Evolutionary conservation across 2,797 vertebrate species (phyloP), one percentile per base, ranked within the genome.

Genomic region (Mormyrops attenuatus): DNA sequence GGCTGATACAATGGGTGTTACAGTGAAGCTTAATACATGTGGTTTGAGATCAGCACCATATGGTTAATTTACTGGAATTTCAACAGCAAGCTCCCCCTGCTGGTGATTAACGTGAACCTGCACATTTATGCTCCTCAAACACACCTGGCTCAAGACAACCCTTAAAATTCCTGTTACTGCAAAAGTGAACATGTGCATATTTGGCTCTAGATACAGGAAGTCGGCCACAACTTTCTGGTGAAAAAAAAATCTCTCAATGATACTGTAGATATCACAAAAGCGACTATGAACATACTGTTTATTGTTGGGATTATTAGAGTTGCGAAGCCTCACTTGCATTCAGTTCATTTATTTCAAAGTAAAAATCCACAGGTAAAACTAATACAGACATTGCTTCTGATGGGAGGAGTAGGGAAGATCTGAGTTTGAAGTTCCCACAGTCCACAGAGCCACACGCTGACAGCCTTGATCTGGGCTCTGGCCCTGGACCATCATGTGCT

Each of bases 401-500:
- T 38, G 53, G 50, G 84, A 44, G 22, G 69, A 55, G n/a, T 73
- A 9, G 52, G 44, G 53, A 85, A 73, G 84, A 82, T 85, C 82
- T 0, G n/a, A 69, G 38, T 88, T 44, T 89, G 47, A 34, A 4
- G 90, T 87, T 89, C 89, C 88, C 89, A 90, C 52, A 92, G 87
- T 63, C 50, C 90, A 87, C 80, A 44, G 52, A 88, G 30, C 90
- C 91, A 11, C 77, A 90, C 91, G 90, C 90, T 22, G 20, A 49
- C 92, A 93, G 92, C 91, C 91, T 84, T 20, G 90, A 55, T 82
- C 87, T 90, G 60, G 90, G 90, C 90, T 5, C 89, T 69, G 41
- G 90, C 89, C 5, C 89, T 57, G 30, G 87, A 89, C 87, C 30
- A 94, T 99, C 97, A 99, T 15, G 97, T 98, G 92, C 98, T 99